phyloP scores from a whole-genome alignment of 2,113 vertebrate genomes.

The Sander lucioperca region DNA sequence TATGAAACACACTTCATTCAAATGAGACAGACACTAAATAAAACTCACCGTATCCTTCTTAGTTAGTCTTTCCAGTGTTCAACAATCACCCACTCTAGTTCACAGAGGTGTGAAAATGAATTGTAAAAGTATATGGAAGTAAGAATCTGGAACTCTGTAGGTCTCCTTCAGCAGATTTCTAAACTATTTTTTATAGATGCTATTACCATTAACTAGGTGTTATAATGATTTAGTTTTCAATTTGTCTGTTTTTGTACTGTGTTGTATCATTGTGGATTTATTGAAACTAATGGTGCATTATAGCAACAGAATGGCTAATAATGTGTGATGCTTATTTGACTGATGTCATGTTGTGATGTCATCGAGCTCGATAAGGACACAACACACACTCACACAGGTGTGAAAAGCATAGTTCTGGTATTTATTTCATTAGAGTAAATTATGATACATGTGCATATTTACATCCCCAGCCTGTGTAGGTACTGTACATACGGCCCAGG shows the following conservation, averaged over 20 bases:
- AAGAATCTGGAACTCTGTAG: too few relatives aligned
- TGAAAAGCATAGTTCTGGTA: conserved; percentile 51
- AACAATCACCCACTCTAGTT: too few relatives aligned
- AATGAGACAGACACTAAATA: too few relatives aligned
- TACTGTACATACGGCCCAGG: not conserved
- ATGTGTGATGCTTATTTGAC: not conserved
- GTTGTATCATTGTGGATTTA: not conserved
- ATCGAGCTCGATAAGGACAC: not conserved
- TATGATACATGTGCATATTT: conserved; percentile 45
- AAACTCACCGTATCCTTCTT: too few relatives aligned
- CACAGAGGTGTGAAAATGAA: too few relatives aligned
- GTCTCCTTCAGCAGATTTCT: too few relatives aligned
- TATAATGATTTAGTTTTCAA: not conserved
- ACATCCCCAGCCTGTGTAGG: conserved; percentile 4
- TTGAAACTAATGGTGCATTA: not conserved
- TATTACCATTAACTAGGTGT: too few relatives aligned
- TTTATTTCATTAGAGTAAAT: conserved; percentile 46
- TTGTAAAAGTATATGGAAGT: too few relatives aligned
- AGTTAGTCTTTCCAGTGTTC: too few relatives aligned
- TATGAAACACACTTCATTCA: too few relatives aligned
- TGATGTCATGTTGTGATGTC: not conserved
- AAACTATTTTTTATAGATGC: too few relatives aligned
- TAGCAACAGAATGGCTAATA: not conserved
- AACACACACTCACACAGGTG: not conserved
- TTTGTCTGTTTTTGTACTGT: not conserved